phyloP scores from a whole-genome alignment of 2,888 invertebrate genomes.

The Acanthacorydalis orientalis region DNA sequence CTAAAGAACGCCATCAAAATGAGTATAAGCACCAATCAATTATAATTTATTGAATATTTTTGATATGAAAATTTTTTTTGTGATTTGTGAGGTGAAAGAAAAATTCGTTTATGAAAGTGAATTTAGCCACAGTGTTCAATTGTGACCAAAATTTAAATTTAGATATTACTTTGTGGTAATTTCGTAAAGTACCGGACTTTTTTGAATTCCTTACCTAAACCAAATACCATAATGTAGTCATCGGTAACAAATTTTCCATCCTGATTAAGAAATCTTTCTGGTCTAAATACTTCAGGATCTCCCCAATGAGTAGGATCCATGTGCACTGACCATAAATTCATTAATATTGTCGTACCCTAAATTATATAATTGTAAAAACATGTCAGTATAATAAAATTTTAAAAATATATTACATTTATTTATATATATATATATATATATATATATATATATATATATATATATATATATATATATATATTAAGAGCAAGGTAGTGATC shows the following conservation, averaged over 20 bases:
- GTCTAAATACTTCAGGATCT: slow-evolving; percentile 42
- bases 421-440: not conserved
- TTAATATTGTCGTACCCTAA: slow-evolving; percentile 21
- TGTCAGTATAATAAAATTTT: not conserved
- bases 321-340: slow-evolving; percentile 30
- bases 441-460: not conserved
- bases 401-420: not conserved
- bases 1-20: too few relatives aligned
- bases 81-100: too few relatives aligned
- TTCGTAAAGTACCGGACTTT: not conserved
- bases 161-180: too few relatives aligned
- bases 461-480: not conserved
- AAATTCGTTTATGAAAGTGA: too few relatives aligned
- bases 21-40: too few relatives aligned
- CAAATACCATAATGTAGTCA: slow-evolving; percentile 23
- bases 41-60: too few relatives aligned
- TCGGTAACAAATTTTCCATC: slow-evolving; percentile 17
- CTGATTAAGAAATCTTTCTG: slow-evolving; percentile 40
- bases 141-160: too few relatives aligned
- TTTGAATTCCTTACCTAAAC: slow-evolving; percentile 20
- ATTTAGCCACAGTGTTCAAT: too few relatives aligned
- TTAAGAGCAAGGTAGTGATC: too few relatives aligned
- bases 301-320: slow-evolving; percentile 38
- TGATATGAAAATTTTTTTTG: too few relatives aligned
- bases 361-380: slow-evolving; percentile 5